Percentiles rank a stretch among this genome's conserved stretches.
phyloP scores from a whole-genome alignment of 2,888 invertebrate species.

The Prionchulus punctatus region DNA sequence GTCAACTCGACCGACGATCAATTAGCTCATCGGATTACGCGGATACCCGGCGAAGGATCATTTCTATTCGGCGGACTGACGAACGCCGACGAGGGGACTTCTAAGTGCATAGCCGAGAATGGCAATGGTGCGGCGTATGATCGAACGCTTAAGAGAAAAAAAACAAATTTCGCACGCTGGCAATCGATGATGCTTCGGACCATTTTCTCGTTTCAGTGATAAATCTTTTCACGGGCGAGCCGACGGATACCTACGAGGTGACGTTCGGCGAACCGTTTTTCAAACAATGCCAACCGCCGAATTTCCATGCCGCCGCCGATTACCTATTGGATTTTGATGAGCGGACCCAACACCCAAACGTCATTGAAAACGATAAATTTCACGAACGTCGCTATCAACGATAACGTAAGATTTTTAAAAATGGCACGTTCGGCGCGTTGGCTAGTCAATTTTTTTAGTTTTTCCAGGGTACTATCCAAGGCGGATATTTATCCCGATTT shows the following conservation, averaged over 20 bases:
- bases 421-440: not conserved
- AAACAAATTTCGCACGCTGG: too few species aligned
- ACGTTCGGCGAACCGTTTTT: slow-evolving; percentile 17
- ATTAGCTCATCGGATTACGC: too few species aligned
- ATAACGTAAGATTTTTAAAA: slow-evolving; percentile 3
- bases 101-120: slow-evolving; percentile 84
- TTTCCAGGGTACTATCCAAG: slow-evolving; percentile 26
- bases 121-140: slow-evolving; percentile 56
- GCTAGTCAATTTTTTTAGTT: not conserved
- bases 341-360: slow-evolving; percentile 15
- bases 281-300: slow-evolving; percentile 26
- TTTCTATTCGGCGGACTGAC: too few species aligned
- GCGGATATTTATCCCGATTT: slow-evolving; percentile 24
- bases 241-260: not conserved
- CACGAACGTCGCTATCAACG: slow-evolving; percentile 24
- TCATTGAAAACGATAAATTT: slow-evolving; percentile 25
- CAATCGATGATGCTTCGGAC: too few species aligned
- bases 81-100: too few species aligned
- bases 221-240: not conserved
- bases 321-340: slow-evolving; percentile 30
- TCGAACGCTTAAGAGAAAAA: slow-evolving; percentile 27
- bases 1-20: too few species aligned
- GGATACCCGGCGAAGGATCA: too few species aligned
- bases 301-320: slow-evolving; percentile 17
- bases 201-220: not conserved